These are phyloP conservation scores for Thalpophila matura DNA, from an alignment of 2,888 invertebrate species.

Conservation along the genomic window DNA sequence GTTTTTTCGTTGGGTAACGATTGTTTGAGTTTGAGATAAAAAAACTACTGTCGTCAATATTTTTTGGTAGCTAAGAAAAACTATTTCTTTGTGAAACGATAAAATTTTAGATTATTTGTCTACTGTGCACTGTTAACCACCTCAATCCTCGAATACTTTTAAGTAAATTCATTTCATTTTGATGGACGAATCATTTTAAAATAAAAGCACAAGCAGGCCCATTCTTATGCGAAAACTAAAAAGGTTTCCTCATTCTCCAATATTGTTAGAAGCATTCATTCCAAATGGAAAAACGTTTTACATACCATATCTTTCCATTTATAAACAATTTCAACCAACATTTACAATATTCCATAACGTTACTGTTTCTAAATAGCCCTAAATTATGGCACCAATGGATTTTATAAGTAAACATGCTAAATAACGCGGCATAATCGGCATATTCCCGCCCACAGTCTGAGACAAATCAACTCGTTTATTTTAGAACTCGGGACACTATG, in stretches of 20 bases:
- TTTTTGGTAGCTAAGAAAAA: neutral
- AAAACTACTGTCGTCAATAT: neutral
- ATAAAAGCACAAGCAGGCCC: neutral
- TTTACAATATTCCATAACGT: slow-evolving; percentile 23
- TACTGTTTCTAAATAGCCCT: slow-evolving; percentile 36
- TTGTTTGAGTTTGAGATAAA: neutral
- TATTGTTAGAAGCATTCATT: neutral
- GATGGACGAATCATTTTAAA: too few relatives aligned
- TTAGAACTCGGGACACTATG: slow-evolving; percentile 55
- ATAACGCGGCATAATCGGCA: slow-evolving; percentile 48
- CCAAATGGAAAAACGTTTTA: neutral
- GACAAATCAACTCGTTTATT: slow-evolving; percentile 65
- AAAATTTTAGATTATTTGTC: too few relatives aligned
- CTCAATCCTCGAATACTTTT: too few relatives aligned
- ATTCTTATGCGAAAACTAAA: neutral
- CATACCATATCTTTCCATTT: slow-evolving; percentile 17
- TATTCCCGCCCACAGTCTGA: slow-evolving; percentile 62
- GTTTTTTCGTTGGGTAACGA: slow-evolving; percentile 4
- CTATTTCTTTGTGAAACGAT: too few relatives aligned
- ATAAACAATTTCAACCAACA: slow-evolving; percentile 25
- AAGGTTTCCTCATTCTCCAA: neutral
- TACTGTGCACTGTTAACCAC: too few relatives aligned
- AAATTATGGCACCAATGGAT: slow-evolving; percentile 24
- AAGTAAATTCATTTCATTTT: too few relatives aligned
- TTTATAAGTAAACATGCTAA: slow-evolving; percentile 45